Percentiles rank a stretch among this genome's conserved stretches.
Evolutionary conservation across 1,140 invertebrate genomes (phyloP).

Genomic region (Thalassaphorura encarpata): DNA sequence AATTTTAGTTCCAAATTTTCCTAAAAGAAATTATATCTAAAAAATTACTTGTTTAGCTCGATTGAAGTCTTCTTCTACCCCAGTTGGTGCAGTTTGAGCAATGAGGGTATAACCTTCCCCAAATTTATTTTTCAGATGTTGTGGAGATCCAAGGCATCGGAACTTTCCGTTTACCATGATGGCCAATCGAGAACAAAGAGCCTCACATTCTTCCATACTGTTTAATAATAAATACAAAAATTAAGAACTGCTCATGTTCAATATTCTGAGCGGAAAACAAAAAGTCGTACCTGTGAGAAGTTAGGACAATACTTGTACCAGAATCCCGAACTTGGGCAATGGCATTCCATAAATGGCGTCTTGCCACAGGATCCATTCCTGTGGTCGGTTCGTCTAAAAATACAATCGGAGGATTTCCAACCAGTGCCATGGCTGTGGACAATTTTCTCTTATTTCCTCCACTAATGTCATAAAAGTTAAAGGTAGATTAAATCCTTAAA

Average conservation of each 20-base stretch:
- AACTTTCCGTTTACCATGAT: slow-evolving; percentile 48
- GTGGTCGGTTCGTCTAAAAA: slow-evolving; percentile 58
- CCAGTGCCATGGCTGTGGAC: slow-evolving; percentile 80
- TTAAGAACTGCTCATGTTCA: background rate
- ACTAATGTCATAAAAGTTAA: slow-evolving; percentile 43
- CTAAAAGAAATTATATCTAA: background rate
- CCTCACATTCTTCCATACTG: slow-evolving; percentile 48
- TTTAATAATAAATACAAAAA: slow-evolving; percentile 2
- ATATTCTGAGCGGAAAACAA: background rate
- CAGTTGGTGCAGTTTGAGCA: slow-evolving; percentile 30
- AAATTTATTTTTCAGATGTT: slow-evolving; percentile 48
- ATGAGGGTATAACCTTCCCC: slow-evolving; percentile 48
- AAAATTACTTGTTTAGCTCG: slow-evolving; percentile 25
- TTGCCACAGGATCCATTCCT: slow-evolving; percentile 70
- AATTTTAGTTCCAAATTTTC: background rate
- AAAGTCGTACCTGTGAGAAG: slow-evolving; percentile 56
- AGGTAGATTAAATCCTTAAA: background rate
- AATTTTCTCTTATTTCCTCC: slow-evolving; percentile 93
- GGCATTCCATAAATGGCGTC: slow-evolving; percentile 66
- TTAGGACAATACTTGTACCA: slow-evolving; percentile 62
- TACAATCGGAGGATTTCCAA: slow-evolving; percentile 79
- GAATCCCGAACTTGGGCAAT: slow-evolving; percentile 49
- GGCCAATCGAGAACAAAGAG: slow-evolving; percentile 42
- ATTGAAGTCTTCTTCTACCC: slow-evolving; percentile 20
- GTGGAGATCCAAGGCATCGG: slow-evolving; percentile 43